phyloP scores from a whole-genome alignment of 1,140 invertebrate species.

The Fopius arisanus region DNA sequence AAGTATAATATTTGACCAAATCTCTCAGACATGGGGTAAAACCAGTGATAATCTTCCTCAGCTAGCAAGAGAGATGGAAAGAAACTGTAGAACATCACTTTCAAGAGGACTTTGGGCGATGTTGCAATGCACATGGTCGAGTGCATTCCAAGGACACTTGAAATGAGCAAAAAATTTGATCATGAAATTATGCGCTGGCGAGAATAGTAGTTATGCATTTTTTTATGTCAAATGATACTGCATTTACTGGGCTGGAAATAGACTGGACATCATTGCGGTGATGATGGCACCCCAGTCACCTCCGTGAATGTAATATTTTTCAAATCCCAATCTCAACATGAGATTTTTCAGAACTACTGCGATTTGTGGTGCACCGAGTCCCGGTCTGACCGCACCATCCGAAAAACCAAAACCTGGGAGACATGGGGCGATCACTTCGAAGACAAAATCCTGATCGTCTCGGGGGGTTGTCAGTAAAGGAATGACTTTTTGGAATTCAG shows the following conservation, averaged over 20 bases:
- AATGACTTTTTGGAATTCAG: constrained; percentile 81
- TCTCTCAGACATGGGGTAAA: constrained; percentile 69
- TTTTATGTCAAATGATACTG: not conserved
- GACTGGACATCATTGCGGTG: constrained; percentile 67
- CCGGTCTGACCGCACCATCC: constrained; percentile 70
- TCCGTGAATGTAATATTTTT: constrained; percentile 82
- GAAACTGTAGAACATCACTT: constrained; percentile 65
- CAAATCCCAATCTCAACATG: constrained; percentile 78
- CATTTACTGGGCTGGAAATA: constrained; percentile 72
- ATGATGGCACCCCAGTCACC: constrained; percentile 83
- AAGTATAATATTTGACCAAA: constrained; percentile 68
- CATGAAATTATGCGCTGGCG: not conserved
- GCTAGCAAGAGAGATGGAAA: constrained; percentile 67
- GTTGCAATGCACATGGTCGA: constrained; percentile 69
- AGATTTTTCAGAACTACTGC: constrained; percentile 81
- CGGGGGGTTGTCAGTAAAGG: constrained; percentile 72
- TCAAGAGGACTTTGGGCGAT: constrained; percentile 56
- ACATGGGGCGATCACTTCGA: constrained; percentile 82
- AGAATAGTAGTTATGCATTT: not conserved
- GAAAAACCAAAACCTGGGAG: constrained; percentile 89
- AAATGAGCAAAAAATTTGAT: constrained; percentile 33
- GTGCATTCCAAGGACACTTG: constrained; percentile 73
- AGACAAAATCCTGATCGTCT: constrained; percentile 71
- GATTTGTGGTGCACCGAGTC: constrained; percentile 70
- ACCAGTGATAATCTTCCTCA: constrained; percentile 64